A percentile compares a stretch with the other conserved stretches of the same genome.
phyloP scores from a whole-genome alignment of 2,797 vertebrate species.

The Galago senegalensis region DNA sequence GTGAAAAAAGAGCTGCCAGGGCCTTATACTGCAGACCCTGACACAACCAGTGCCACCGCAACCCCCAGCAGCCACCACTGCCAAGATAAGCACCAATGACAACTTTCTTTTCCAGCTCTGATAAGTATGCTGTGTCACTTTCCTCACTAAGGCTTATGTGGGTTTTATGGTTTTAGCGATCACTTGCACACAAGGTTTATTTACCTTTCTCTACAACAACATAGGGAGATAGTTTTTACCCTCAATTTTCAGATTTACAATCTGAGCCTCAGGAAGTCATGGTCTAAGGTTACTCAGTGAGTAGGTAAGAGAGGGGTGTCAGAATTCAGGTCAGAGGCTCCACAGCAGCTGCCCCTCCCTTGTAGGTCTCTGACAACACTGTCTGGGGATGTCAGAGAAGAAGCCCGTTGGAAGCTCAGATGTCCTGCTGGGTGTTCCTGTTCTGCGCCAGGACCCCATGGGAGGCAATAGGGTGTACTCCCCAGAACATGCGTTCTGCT shows the following conservation, averaged over 20 bases:
- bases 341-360: background rate
- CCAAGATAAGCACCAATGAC: background rate
- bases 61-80: background rate
- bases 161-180: background rate
- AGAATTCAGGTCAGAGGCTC: background rate
- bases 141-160: background rate
- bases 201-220: background rate
- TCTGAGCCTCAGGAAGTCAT: background rate
- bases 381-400: background rate
- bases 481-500: background rate
- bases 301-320: background rate
- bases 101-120: background rate
- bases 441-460: background rate
- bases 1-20: background rate
- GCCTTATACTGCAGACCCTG: background rate
- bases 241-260: background rate
- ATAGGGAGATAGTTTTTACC: background rate
- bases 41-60: background rate
- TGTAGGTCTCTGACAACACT: background rate
- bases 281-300: background rate
- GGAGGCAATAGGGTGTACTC: background rate
- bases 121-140: background rate
- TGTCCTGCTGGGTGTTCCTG: background rate
- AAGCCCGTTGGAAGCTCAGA: background rate
- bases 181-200: background rate